phyloP scores from a whole-genome alignment of 2,888 invertebrate genomes.

The Heliconius charithonia region DNA sequence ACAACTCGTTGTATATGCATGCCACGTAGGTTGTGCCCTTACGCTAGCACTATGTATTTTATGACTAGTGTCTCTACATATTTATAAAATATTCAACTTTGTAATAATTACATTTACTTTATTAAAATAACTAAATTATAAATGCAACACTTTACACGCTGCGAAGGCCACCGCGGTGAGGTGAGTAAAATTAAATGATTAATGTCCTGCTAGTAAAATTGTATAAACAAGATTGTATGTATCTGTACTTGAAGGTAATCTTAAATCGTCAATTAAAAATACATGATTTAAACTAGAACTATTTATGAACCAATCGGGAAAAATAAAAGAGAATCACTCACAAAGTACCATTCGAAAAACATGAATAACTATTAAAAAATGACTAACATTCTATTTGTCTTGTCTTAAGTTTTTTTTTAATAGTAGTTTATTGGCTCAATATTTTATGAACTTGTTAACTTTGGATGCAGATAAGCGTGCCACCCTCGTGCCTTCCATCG shows the following conservation, averaged over 20 bases:
- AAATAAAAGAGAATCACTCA: neutral
- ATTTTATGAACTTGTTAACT: neutral
- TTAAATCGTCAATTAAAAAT: neutral
- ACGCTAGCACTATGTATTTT: neutral
- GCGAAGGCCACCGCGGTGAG: slow-evolving; percentile 54
- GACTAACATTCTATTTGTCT: neutral
- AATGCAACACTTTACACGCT: slow-evolving; percentile 55
- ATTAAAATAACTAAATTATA: slow-evolving; percentile 21
- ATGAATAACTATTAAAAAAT: neutral
- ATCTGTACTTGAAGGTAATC: neutral
- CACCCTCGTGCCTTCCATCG: slow-evolving; percentile 87
- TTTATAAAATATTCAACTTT: neutral
- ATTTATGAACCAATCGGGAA: neutral
- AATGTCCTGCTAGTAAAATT: slow-evolving; percentile 22
- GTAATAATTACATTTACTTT: slow-evolving; percentile 3
- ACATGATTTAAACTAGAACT: neutral
- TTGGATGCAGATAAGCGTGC: slow-evolving; percentile 86
- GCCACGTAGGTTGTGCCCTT: neutral
- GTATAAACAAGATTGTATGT: slow-evolving; percentile 19
- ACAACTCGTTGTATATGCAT: neutral
- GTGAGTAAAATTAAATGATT: slow-evolving; percentile 53
- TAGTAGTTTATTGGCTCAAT: neutral
- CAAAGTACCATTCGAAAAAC: neutral
- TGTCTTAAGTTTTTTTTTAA: neutral
- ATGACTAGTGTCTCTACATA: neutral